Conservation (phyloP, 2,888 invertebrate species). For the Dinocampus coccinellae region DNA sequence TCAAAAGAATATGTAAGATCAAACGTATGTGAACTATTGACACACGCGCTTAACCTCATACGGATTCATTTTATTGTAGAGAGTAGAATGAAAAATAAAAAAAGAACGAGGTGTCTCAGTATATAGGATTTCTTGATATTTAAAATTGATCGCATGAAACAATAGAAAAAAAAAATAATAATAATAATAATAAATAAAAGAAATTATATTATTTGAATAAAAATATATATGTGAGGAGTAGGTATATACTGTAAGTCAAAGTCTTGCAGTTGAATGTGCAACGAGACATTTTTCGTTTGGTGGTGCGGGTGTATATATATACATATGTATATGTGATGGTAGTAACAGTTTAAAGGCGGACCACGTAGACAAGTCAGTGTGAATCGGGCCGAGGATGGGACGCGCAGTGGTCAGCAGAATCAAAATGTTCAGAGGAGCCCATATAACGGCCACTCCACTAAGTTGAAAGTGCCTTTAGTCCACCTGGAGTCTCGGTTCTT, state of each 20-base stretch:
- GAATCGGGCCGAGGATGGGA: constrained; percentile 38
- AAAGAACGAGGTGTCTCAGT: too few relatives aligned
- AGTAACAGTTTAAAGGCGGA: constrained; percentile 61
- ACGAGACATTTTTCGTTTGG: not conserved
- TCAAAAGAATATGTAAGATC: not conserved
- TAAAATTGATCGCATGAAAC: too few relatives aligned
- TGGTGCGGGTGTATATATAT: not conserved
- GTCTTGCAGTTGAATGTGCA: not conserved
- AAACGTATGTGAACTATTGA: not conserved
- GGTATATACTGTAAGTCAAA: too few relatives aligned
- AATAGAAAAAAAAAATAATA: too few relatives aligned
- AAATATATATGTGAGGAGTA: too few relatives aligned
- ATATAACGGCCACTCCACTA: constrained; percentile 65
- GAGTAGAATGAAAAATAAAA: too few relatives aligned
- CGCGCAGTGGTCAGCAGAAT: constrained; percentile 67
- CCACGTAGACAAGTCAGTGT: constrained; percentile 57
- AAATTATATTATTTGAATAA: too few relatives aligned
- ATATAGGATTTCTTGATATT: too few relatives aligned
- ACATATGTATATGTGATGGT: constrained; percentile 32
- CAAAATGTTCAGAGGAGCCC: constrained; percentile 65
- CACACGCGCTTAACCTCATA: too few relatives aligned
- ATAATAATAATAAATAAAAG: too few relatives aligned
- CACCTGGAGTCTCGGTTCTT: constrained; percentile 24
- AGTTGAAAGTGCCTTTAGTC: constrained; percentile 52
- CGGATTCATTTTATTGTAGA: too few relatives aligned